Evolutionary conservation across 2,113 vertebrate species (phyloP), one percentile per base, ranked within the genome.

Genomic region (Nipponia nippon): DNA sequence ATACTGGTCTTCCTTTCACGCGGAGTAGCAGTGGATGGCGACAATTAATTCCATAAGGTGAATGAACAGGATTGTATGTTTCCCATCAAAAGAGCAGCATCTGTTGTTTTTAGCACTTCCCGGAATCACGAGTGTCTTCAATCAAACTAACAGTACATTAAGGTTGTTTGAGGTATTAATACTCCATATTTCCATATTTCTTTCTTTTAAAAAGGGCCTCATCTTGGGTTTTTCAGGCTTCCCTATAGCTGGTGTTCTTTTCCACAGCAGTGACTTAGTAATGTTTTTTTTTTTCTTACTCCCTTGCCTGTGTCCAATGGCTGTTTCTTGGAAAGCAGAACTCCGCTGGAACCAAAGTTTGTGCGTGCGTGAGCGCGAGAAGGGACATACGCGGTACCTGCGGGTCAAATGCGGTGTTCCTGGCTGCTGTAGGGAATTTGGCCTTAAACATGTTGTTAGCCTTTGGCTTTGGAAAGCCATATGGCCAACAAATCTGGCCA

Each of bases 401-500:
- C 36, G 1, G 89, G 90, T 97, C 92, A 84, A 36, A 93, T 67
- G 63, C 46, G 7, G 82, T 47, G 46, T 73, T 95, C 85, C 55
- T 94, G 79, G 84, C 93, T 91, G 76, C 84, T 79, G 65, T 52
- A 88, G 61, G 92, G 77, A 95, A 55, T 87, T 95, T 71, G 69
- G 77, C 77, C 92, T 94, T 86, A 83, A 95, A 97, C 75, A 32
- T 52, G 61, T 63, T 96, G 85, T 96, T 96, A 88, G n/a, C 95
- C 80, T 97, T 97, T 97, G 96, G 91, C 87, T 96, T 53, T 46
- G 72, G 73, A 89, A 97, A 97, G 94, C 97, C 97, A 97, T 97
- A 97, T 97, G 97, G 96, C 93, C 81, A 92, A 65, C 92, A 89
- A 90, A 95, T 93, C 93, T 97, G 94, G 93, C 95, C 96, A 97